Evolutionary conservation across 2,888 invertebrate species (phyloP), one percentile per base, ranked within the genome.

Genomic region (Gibbula magus): DNA sequence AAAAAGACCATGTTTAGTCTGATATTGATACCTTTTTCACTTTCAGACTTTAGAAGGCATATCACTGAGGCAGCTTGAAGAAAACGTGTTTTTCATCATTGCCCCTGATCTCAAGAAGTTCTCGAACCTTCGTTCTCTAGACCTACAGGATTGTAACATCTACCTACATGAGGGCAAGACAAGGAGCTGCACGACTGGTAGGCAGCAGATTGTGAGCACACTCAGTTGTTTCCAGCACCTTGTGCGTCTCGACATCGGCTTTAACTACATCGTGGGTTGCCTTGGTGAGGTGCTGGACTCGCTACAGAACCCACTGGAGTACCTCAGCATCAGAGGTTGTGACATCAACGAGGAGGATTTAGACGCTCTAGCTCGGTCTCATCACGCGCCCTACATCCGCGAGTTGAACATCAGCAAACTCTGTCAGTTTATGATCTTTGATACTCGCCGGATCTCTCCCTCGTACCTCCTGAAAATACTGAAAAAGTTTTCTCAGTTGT

Each of bases 81-180:
- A 90, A 54, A 87, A 86, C 18, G 85, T 89, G 20, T 88, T 90
- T 56, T 86, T 86, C 78, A 78, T 87, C 39, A 84, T 88, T 18
- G 79, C 85, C n/a, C 76, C 83, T 7, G 87, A 87, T 77, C 79
- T 90, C 18, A 79, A 84, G 52, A 84, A 84, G 74, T 89, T 88
- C 53, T 80, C 80, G 4, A 79, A 85, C 61, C 67, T 90, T 13
- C 83, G 84, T 8, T 84, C 83, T n/a, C 81, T 89, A 0, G 89
- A 88, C 77, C 74, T 90, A 2, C 87, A 87, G 32, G 88, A 89
- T 84, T 90, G 90, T 79, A 89, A 88, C 78, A 87, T 90, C 16
- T 88, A 88, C 81, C 84, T 90, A 16, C 88, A 88, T 78, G 88
- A 87, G 73, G 90, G 90, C 0, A 83, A 86, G 0, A 90, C 90